These are phyloP conservation scores for Merops nubicus DNA, from an alignment of 2,113 vertebrate species.

Conservation along the genomic window DNA sequence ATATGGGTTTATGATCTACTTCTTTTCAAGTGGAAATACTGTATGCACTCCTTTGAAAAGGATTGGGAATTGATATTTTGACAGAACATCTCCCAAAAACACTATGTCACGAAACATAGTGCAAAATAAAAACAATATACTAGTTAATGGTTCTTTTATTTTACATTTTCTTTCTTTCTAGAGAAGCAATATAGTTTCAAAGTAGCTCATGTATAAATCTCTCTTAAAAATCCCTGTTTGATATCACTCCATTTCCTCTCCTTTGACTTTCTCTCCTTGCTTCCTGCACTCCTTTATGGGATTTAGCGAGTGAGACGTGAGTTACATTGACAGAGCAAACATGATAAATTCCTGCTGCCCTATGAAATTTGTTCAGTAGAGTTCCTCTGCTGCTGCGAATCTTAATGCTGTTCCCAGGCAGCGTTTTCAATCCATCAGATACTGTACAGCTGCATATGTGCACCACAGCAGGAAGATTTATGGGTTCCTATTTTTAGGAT, in stretches of 20 bases:
- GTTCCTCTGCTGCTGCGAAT: slow-evolving; percentile 52
- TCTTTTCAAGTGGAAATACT: slow-evolving; percentile 37
- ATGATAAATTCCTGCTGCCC: slow-evolving; percentile 66
- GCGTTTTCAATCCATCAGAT: slow-evolving; percentile 63
- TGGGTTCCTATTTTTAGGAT: slow-evolving; percentile 74
- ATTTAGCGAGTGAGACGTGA: slow-evolving; percentile 32
- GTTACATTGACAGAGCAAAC: slow-evolving; percentile 62
- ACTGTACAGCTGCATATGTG: slow-evolving; percentile 46
- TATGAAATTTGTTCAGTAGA: slow-evolving; percentile 54
- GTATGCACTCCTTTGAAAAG: neutral
- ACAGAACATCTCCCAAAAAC: slow-evolving; percentile 12
- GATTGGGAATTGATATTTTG: slow-evolving; percentile 2
- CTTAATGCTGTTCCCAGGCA: slow-evolving; percentile 57
- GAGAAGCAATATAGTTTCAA: neutral
- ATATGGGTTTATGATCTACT: neutral
- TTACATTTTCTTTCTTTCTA: neutral
- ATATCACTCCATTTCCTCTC: neutral
- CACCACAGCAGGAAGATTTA: slow-evolving; percentile 68
- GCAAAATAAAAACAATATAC: slow-evolving; percentile 2
- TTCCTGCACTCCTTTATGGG: neutral
- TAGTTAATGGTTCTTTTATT: slow-evolving; percentile 35
- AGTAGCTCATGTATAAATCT: slow-evolving; percentile 20
- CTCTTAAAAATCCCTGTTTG: neutral
- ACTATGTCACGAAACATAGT: neutral
- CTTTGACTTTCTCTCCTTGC: neutral